Conservation (phyloP, 1,140 invertebrate species). For the Anagrus nilaparvatae region DNA sequence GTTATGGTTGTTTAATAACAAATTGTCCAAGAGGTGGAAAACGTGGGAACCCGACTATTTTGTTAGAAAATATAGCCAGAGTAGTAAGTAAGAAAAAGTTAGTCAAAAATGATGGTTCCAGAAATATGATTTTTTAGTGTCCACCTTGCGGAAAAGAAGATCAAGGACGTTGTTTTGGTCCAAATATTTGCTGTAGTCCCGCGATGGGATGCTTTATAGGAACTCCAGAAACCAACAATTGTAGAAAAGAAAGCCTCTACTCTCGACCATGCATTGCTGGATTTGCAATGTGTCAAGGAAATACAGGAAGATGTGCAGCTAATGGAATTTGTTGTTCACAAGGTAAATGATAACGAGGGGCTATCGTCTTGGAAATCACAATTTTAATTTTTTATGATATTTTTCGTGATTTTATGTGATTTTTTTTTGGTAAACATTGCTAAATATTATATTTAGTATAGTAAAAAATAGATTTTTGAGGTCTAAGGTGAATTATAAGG, state of each 20-base stretch:
- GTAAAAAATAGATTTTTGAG: too few species aligned
- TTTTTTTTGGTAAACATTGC: too few species aligned
- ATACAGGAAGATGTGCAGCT: slow-evolving; percentile 42
- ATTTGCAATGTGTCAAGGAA: slow-evolving; percentile 40
- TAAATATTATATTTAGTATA: too few species aligned
- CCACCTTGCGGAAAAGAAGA: slow-evolving; percentile 39
- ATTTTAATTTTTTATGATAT: too few species aligned
- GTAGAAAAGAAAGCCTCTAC: slow-evolving; percentile 36
- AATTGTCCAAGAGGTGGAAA: slow-evolving; percentile 47
- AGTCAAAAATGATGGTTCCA: background rate
- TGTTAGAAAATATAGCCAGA: slow-evolving; percentile 25
- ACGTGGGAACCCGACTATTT: slow-evolving; percentile 31
- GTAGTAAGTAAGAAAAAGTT: slow-evolving; percentile 23
- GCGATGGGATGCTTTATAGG: slow-evolving; percentile 43
- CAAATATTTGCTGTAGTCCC: slow-evolving; percentile 43
- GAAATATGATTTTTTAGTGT: slow-evolving; percentile 33
- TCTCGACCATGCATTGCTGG: slow-evolving; percentile 41
- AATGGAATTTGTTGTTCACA: slow-evolving; percentile 45
- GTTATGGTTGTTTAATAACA: slow-evolving; percentile 41
- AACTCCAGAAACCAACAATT: slow-evolving; percentile 40
- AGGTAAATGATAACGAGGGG: slow-evolving; percentile 27
- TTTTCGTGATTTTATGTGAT: too few species aligned
- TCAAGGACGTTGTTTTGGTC: slow-evolving; percentile 44
- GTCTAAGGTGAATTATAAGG: too few species aligned
- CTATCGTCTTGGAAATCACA: background rate